Evolutionary conservation across 2,888 invertebrate species (phyloP), one percentile per base, ranked within the genome.

Genomic region (Saturnia pavonia): DNA sequence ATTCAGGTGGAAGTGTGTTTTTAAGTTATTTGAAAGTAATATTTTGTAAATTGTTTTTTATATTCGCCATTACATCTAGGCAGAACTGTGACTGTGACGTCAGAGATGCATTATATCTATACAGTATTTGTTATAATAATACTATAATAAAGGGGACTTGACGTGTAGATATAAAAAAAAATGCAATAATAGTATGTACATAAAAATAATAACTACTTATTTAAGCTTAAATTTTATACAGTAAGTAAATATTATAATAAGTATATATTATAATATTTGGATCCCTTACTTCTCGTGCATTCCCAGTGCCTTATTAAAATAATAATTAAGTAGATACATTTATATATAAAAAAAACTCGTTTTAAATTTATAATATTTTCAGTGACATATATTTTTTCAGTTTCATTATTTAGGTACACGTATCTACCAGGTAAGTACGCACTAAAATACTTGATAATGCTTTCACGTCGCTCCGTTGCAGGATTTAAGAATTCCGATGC

Each of bases 261-360:
- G 27, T 60, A 60, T 6, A 14, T 60, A 60, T 14, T 60, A 60
- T 60, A 12, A 40, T 65, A 40, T 65, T 65, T 60, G 57, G 27
- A 60, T 65, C 65, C 63, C 82, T 82, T 79, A 81, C 83, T 85
- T 84, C 84, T 86, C 78, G 88, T 88, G 93, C 93, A 93, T 94
- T 94, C 93, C 89, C 82, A 82, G 92, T 93, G 93, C 93, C 93
- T 93, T 92, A 90, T 82, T 80, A 78, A 72, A 40, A 65, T 65
- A 57, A 57, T 57, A 25, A 22, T 11, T 51, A 60, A 60, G 57
- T 65, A 40, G 65, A n/a, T 65, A 65, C 19, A 65, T 65, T 40
- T 40, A 65, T 40, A 57, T n/a, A n/a, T n/a, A n/a, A n/a, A 63
- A 63, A 63, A 63, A 19, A 40, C 16, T 25, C 25, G 9, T 57